Evolutionary conservation across 2,797 vertebrate genomes (phyloP).

Genomic region (Alouatta caraya): DNA sequence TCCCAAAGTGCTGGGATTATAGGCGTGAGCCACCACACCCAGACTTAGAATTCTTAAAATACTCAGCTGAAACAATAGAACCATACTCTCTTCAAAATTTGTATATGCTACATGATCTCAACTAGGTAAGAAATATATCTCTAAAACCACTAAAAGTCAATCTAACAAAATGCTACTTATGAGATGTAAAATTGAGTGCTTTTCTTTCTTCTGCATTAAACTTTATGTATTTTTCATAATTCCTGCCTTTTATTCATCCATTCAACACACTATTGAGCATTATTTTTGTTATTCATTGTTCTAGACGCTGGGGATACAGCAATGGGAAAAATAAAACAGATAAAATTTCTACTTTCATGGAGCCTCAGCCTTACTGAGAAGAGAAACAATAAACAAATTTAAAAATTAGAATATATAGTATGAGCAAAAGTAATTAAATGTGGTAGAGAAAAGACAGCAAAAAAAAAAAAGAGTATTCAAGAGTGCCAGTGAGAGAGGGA

Average conservation of each 20-base stretch:
- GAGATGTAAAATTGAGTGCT: not conserved
- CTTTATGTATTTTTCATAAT: not conserved
- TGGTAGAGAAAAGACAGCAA: not conserved
- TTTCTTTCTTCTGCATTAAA: not conserved
- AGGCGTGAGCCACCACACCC: no score
- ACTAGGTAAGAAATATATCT: not conserved
- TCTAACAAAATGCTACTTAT: not conserved
- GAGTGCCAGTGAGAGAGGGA: not conserved
- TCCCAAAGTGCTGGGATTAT: no score
- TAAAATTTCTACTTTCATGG: not conserved
- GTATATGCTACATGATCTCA: not conserved
- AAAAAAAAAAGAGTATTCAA: not conserved
- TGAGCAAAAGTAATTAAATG: not conserved
- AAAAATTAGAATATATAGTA: not conserved
- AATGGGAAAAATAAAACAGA: not conserved
- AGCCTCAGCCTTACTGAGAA: not conserved
- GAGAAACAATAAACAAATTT: not conserved
- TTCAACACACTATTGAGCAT: not conserved
- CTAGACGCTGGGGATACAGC: not conserved
- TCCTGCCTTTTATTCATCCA: not conserved
- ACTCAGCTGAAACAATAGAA: not conserved
- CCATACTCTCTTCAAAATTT: not conserved
- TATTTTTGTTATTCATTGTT: no score
- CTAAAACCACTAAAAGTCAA: not conserved
- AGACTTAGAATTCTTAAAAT: not conserved